Evolutionary conservation across 2,888 invertebrate species (phyloP).

Genomic region (Tipula vernalis): DNA sequence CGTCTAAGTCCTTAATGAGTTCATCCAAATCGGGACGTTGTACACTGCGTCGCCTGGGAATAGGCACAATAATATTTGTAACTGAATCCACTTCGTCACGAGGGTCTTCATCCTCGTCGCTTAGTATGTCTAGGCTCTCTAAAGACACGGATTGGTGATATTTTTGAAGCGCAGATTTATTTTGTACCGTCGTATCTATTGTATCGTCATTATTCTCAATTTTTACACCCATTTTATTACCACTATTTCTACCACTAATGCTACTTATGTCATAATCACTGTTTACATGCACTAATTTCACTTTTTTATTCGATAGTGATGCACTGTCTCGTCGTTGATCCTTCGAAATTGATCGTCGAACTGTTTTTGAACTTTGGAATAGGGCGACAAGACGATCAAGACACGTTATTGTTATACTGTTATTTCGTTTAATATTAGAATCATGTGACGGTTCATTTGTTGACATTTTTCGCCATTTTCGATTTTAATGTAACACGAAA

Average conservation of each 20-base stretch:
- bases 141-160: background rate
- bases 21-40: conserved; percentile 28
- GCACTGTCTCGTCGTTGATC: background rate
- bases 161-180: background rate
- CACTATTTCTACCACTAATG: background rate
- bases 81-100: conserved; percentile 37
- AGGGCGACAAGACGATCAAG: background rate
- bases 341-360: conserved; percentile 11
- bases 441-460: background rate
- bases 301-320: background rate
- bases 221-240: background rate
- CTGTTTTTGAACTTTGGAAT: conserved; percentile 16
- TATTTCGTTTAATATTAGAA: background rate
- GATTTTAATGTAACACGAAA: background rate
- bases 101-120: conserved; percentile 18
- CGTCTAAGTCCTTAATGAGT: conserved; percentile 27
- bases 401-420: background rate
- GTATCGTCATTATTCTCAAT: background rate
- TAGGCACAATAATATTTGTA: conserved; percentile 34
- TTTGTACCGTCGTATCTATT: background rate
- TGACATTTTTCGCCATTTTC: background rate
- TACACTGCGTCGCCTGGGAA: conserved; percentile 19
- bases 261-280: background rate
- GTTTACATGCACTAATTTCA: background rate
- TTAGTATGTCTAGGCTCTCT: background rate